Evolutionary conservation across 2,888 invertebrate genomes (phyloP), one percentile per base, ranked within the genome.

Genomic region (Cerceris rybyensis): DNA sequence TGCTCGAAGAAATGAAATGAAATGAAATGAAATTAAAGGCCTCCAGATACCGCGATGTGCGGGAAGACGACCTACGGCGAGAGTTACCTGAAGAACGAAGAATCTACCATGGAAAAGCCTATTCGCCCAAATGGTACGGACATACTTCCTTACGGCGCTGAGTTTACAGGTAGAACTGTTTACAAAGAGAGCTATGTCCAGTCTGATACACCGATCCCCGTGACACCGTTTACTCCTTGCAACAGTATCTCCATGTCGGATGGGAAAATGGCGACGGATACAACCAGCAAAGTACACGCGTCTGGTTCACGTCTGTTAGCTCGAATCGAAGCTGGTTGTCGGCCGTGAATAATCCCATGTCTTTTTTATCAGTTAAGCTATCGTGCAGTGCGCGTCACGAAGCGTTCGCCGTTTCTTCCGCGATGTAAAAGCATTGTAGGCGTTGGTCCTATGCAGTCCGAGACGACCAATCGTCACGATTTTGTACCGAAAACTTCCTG

Each of bases 1-100:
- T 28, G 4, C 28, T 28, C 1, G 46, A 13, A 46, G 8, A 46
- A 46, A 46, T 46, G n/a, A n/a, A n/a, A n/a, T n/a, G n/a, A n/a
- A 54, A 54, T 54, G 16, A 11, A 17, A 54, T n/a, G 5, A 57
- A n/a, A 60, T 78, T 42, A 14, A 71, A 92, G 92, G 66, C 78
- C 85, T 8, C 91, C 92, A 4, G 82, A 86, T 0, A 61, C 76
- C 2, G 81, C 88, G 28, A 89, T 93, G 89, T 87, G 88, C 16
- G 87, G 70, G 2, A 86, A 90, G 11, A 93, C 93, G 0, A 92
- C 91, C 0, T 92, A 93, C 70, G 86, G 88, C 0, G 87, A 92
- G 65, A 92, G 92, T 70, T 93, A 85, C 67, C 66, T 87, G 16
- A 76, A 89, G 59, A 88, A 83, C 43, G 80, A 85, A 5, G 54